Percentiles rank a stretch among this genome's conserved stretches.
Conservation (phyloP, 1,140 invertebrate species). For the Latrodectus geometricus region DNA sequence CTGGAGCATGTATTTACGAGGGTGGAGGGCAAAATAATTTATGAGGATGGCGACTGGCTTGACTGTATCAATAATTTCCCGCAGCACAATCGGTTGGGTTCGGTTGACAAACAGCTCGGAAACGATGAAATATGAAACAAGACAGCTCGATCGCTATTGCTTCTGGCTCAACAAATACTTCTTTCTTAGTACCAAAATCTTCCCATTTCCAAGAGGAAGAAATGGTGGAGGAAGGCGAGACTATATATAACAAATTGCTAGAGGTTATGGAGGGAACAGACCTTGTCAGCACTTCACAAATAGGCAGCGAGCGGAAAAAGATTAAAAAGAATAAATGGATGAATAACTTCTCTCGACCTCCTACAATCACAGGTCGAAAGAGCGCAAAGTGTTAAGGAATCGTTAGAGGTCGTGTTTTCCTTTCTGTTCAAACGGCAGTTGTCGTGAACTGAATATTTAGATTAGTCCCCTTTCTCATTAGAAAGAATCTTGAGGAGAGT, state of each 20-base stretch:
- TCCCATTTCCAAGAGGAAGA: slow-evolving; percentile 20
- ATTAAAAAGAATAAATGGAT: not conserved
- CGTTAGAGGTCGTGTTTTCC: no score
- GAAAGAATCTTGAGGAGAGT: no score
- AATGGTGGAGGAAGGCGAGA: not conserved
- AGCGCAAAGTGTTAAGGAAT: no score
- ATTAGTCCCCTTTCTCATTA: no score
- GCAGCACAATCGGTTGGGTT: slow-evolving; percentile 7
- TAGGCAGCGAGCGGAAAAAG: not conserved
- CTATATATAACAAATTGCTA: not conserved
- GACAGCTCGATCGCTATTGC: slow-evolving; percentile 52
- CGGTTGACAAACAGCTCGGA: slow-evolving; percentile 50
- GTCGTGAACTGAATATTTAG: no score
- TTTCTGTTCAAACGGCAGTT: no score
- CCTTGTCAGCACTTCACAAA: slow-evolving; percentile 6
- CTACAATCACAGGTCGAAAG: no score
- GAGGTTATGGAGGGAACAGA: slow-evolving; percentile 1
- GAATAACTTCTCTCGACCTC: not conserved
- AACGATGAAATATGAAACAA: slow-evolving; percentile 59
- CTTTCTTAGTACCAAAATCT: slow-evolving; percentile 1
- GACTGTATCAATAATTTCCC: slow-evolving; percentile 49
- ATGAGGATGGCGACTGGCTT: slow-evolving; percentile 40
- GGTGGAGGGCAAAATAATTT: slow-evolving; percentile 50
- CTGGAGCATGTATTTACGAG: slow-evolving; percentile 40
- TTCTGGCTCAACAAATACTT: slow-evolving; percentile 52